These are phyloP conservation scores for Callinectes sapidus DNA, from an alignment of 2,888 invertebrate species.

Conservation along the genomic window DNA sequence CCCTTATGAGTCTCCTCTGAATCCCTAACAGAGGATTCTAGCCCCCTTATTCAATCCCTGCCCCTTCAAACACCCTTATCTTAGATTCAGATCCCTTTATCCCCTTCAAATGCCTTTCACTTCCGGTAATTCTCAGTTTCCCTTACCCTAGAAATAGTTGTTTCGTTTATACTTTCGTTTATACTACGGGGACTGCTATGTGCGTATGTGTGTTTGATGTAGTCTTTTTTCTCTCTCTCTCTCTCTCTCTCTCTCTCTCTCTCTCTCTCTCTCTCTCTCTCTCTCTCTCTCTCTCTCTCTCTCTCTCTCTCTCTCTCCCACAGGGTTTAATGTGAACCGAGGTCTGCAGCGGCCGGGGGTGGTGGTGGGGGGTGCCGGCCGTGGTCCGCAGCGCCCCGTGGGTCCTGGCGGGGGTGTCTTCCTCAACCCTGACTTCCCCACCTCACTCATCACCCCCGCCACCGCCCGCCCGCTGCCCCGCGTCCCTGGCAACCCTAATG, in stretches of 20 bases:
- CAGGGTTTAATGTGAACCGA: constrained; percentile 7
- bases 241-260: not conserved
- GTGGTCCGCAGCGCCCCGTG: not conserved
- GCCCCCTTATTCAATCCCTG: too few species aligned
- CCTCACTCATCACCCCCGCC: not conserved
- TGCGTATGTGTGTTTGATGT: too few species aligned
- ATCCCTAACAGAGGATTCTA: too few species aligned
- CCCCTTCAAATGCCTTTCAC: too few species aligned
- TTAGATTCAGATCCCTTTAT: too few species aligned
- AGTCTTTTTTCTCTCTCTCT: too few species aligned
- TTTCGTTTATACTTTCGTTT: too few species aligned
- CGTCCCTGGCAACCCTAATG: not conserved
- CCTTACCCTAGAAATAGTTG: too few species aligned
- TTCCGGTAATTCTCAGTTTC: too few species aligned
- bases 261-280: not conserved
- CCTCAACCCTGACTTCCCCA: constrained; percentile 24
- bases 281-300: not conserved
- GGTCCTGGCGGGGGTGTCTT: not conserved
- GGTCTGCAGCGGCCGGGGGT: not conserved
- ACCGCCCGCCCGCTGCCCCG: not conserved
- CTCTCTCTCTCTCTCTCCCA: not conserved
- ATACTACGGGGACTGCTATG: too few species aligned
- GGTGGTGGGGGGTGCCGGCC: not conserved
- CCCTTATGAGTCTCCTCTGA: too few species aligned
- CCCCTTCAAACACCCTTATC: too few species aligned